Conservation (phyloP, 2,888 invertebrate species). For the Tenthredo distinguenda region DNA sequence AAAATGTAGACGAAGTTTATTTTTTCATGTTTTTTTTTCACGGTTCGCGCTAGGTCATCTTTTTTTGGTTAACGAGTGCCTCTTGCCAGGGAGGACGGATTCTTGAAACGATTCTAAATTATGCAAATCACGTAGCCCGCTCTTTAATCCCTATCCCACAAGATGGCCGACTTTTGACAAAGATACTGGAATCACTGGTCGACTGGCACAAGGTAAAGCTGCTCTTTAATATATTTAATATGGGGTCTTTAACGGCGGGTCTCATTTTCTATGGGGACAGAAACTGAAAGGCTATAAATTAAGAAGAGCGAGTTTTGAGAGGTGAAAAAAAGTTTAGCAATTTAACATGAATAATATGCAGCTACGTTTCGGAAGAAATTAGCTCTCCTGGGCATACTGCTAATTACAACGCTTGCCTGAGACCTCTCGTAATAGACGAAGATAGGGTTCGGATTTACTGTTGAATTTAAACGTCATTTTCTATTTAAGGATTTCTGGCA, state of each 20-base stretch:
- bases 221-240: conserved; percentile 31
- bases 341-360: conserved; percentile 37
- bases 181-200: conserved; percentile 31
- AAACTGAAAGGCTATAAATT: neutral
- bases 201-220: neutral
- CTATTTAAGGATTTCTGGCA: neutral
- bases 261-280: neutral
- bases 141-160: conserved; percentile 33
- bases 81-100: neutral
- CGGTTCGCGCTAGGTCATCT: conserved; percentile 29
- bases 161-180: conserved; percentile 39
- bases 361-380: conserved; percentile 29
- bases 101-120: conserved; percentile 44
- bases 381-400: conserved; percentile 17
- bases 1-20: neutral
- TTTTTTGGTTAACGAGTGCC: conserved; percentile 11
- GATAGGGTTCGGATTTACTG: conserved; percentile 5
- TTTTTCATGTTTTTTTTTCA: neutral
- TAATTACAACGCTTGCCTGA: neutral
- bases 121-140: conserved; percentile 34
- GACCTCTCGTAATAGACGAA: neutral
- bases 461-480: conserved; percentile 11
- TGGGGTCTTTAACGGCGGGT: neutral
- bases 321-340: conserved; percentile 27
- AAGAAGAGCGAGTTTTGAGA: neutral